Evolutionary conservation across 2,888 invertebrate genomes (phyloP), one percentile per base, ranked within the genome.

Genomic region (Dynastes grantii): DNA sequence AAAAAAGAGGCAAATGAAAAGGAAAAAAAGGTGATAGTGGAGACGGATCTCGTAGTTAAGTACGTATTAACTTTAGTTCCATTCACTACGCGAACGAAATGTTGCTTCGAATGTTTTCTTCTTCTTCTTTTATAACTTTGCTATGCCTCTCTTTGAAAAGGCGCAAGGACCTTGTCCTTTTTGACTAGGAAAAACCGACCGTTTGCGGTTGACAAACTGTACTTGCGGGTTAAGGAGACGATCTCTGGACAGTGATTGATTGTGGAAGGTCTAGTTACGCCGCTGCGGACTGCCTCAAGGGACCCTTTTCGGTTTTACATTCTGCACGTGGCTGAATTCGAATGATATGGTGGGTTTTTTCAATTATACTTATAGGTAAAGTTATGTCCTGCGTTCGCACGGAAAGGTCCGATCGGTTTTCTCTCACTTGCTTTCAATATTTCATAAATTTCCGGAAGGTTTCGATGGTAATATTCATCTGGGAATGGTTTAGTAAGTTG

Each of bases 241-340:
- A 55, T 58, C 83, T 81, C 32, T 81, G 81, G 85, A 86, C 85
- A 85, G 83, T 86, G 86, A 86, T 86, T 85, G 85, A 86, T 86
- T 82, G 85, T 83, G 55, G 55, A 22, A 75, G 55, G 55, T 27
- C 78, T 82, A 61, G 32, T 49, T 22, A 71, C 78, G 80, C 71
- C 78, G 80, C 76, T 79, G 73, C 77, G 76, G n/a, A n/a, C 53
- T 58, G n/a, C 8, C 68, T 76, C 78, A 13, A 16, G 77, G 78
- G 76, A 80, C 76, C 78, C 71, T 79, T 79, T 78, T 63, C 80
- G 80, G 76, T 80, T 81, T 81, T 81, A 79, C 78, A 81, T 81
- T 80, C 80, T 37, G 29, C 55, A 1, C 55, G 55, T 4, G 29
- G 13, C 63, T 49, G 61, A 37, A 37, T 71, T 71, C 71, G 55